A percentile compares a stretch with the other conserved stretches of the same genome.
phyloP scores from a whole-genome alignment of 2,113 vertebrate genomes.

The Actenoides lindsayi region DNA sequence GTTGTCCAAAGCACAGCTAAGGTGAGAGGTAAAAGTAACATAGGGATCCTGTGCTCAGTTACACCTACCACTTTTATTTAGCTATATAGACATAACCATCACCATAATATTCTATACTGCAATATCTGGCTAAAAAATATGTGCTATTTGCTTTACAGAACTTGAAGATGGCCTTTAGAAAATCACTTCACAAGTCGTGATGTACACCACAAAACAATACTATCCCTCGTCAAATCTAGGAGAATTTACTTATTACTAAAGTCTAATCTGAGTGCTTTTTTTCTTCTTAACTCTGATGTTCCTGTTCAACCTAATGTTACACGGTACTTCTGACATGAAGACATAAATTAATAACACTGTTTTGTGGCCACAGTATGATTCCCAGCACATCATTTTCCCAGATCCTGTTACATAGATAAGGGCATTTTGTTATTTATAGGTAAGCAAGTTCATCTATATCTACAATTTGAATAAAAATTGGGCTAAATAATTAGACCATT shows the following conservation, averaged over 20 bases:
- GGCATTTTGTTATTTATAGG: background rate
- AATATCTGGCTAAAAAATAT: background rate
- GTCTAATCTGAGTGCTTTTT: background rate
- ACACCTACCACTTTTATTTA: background rate
- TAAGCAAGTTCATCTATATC: background rate
- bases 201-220: background rate
- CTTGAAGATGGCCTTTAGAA: background rate
- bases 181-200: background rate
- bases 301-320: background rate
- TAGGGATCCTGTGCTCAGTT: background rate
- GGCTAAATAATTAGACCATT: constrained; percentile 42
- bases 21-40: background rate
- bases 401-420: background rate
- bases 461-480: constrained; percentile 1
- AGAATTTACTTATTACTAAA: background rate
- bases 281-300: background rate
- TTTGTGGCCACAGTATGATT: background rate
- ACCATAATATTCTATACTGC: background rate
- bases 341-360: background rate
- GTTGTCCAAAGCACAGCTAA: background rate
- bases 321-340: background rate
- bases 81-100: background rate
- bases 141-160: background rate
- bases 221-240: background rate
- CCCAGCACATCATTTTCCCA: background rate